Conservation (phyloP, 1,140 invertebrate species). For the Homarus americanus region DNA sequence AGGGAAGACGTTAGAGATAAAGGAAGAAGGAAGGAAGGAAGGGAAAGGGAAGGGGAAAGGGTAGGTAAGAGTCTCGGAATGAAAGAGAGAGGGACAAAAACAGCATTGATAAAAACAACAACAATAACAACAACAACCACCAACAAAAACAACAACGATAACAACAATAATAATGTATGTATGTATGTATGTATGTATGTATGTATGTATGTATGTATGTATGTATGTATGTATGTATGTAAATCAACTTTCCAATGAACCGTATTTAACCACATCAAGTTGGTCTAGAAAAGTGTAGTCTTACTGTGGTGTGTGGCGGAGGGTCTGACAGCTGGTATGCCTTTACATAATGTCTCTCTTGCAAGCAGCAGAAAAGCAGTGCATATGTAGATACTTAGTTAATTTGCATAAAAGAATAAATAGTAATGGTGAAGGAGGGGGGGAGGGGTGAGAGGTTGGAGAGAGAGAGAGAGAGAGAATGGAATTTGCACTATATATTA, state of each 20-base stretch:
- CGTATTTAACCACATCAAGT: not conserved
- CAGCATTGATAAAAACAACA: not conserved
- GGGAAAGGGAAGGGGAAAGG: not conserved
- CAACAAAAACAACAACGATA: not conserved
- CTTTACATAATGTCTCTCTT: not conserved
- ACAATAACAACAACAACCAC: not conserved
- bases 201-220: not conserved
- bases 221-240: too few species aligned
- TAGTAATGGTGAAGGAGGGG: not conserved
- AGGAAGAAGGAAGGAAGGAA: not conserved
- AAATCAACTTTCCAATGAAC: too few species aligned
- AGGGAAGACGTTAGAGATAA: not conserved
- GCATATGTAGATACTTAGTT: not conserved
- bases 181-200: not conserved
- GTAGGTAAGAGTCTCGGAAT: not conserved
- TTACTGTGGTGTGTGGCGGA: not conserved
- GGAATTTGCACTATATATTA: too few species aligned
- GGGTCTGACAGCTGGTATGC: not conserved
- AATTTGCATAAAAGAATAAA: conserved; percentile 35
- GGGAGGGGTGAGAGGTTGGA: too few species aligned
- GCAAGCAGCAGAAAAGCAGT: not conserved
- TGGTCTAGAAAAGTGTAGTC: not conserved
- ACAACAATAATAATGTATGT: not conserved
- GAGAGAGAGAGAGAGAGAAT: too few species aligned
- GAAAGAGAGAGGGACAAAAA: not conserved